Conservation (phyloP, 92 coral and sea anemone genomes). For the Umimayanthus chanpuru region DNA sequence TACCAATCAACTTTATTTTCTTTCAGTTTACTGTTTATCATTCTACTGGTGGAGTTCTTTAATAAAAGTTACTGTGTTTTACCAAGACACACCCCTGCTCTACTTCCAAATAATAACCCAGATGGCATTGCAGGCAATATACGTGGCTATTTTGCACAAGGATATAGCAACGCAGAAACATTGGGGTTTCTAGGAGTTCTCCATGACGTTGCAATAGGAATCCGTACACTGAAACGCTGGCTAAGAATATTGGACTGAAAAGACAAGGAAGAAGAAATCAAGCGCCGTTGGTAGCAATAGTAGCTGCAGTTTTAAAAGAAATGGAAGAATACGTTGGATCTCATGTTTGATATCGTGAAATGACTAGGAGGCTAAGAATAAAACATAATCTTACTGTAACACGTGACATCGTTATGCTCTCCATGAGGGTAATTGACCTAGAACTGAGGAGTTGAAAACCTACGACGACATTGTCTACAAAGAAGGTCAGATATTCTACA, state of each 20-base stretch:
- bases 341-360: no score
- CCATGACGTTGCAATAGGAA: conserved; percentile 39
- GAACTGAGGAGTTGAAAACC: conserved; percentile 49
- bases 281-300: conserved; percentile 32
- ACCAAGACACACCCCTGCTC: conserved; percentile 33
- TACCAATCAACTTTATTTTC: no score
- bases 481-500: conserved; percentile 42
- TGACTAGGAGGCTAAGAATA: no score
- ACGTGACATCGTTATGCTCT: conserved; percentile 53
- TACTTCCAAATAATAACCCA: not conserved
- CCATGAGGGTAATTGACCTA: conserved; percentile 55
- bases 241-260: conserved; percentile 29
- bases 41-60: no score
- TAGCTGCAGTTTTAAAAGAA: conserved; percentile 43
- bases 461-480: conserved; percentile 36
- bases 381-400: no score
- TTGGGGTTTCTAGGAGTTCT: no score
- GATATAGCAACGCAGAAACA: no score
- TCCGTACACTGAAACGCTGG: conserved; percentile 49
- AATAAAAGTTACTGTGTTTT: conserved; percentile 17
- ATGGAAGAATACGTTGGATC: no score
- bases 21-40: no score
- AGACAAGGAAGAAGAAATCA: conserved; percentile 29
- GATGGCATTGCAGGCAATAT: no score
- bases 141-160: no score